Evolutionary conservation across 2,888 invertebrate species (phyloP), one percentile per base, ranked within the genome.

Genomic region (Megaustenia siamemsis): DNA sequence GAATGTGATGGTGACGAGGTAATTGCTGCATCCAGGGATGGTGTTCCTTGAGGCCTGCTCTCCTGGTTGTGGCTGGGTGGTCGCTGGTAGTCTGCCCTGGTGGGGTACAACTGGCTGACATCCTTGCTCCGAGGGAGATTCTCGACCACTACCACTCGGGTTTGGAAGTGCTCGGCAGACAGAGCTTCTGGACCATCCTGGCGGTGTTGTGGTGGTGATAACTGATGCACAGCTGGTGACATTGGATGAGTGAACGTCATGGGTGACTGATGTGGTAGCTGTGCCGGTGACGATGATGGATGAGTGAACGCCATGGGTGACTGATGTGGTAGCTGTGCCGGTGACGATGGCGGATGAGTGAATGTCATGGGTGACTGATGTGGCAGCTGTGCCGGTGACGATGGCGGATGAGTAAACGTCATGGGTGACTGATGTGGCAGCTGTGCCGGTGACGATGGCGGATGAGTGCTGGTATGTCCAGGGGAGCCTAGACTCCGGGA

Each of bases 1-100:
- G 56, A 63, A 40, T 76, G 68, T n/a, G 60, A n/a, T 53, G 53
- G 75, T 15, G 66, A 76, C 35, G 49, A n/a, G 28, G 35, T 43
- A 40, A 0, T 5, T 53, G 76, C 35, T 56, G 76, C 45, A 73
- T 78, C 56, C 40, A 43, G 8, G 15, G 69, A 15, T 71, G 83
- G 10, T 24, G 53, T 10, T 49, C 66, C 24, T 60, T 45, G n/a
- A 24, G 40, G 6, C 1, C 28, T 38, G 45, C 71, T 73, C 10
- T 73, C 71, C 15, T 12, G n/a, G n/a, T 38, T 38, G 18, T 28
- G 28, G n/a, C 28, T 43, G 18, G 43, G 6, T 43, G 40, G n/a
- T 8, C 15, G 43, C n/a, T 73, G 71, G 71, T 28, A 45, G 28
- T 28, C 45, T 73, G 45, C 71, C 45, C 24, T 73, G 45, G 45